phyloP scores from a whole-genome alignment of 2,113 vertebrate genomes.

The Nanorana parkeri region DNA sequence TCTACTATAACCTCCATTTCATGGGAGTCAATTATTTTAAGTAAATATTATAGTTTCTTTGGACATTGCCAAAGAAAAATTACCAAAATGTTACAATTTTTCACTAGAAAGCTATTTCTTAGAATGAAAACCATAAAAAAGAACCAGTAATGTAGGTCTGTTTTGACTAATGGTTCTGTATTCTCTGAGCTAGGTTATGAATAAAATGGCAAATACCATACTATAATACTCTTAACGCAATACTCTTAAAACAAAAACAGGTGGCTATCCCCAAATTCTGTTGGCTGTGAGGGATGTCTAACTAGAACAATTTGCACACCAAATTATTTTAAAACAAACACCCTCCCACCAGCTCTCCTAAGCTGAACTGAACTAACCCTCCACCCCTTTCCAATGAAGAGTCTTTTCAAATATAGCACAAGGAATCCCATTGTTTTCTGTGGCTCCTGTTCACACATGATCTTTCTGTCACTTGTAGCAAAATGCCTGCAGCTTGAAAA shows the following conservation, averaged over 20 bases:
- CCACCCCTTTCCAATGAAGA: too few species aligned
- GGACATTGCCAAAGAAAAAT: background rate
- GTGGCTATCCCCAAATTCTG: background rate
- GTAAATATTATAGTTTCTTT: slow-evolving; percentile 9
- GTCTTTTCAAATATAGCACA: too few species aligned
- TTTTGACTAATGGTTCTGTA: too few species aligned
- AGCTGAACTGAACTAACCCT: too few species aligned
- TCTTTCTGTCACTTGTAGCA: too few species aligned
- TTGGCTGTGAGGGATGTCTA: background rate
- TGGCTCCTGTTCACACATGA: too few species aligned
- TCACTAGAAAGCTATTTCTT: background rate
- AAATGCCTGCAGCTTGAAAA: too few species aligned
- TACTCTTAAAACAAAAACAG: background rate
- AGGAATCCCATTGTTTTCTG: too few species aligned
- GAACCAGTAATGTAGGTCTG: too few species aligned
- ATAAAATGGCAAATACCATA: background rate
- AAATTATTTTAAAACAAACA: background rate
- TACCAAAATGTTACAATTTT: background rate
- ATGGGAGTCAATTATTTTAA: background rate
- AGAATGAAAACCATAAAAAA: background rate
- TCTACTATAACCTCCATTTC: background rate
- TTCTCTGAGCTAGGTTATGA: too few species aligned
- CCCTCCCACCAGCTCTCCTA: too few species aligned
- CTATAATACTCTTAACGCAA: background rate
- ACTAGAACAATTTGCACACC: background rate